These are phyloP conservation scores for Parnassius mnemosyne DNA, from an alignment of 2,888 invertebrate species.

Conservation along the genomic window DNA sequence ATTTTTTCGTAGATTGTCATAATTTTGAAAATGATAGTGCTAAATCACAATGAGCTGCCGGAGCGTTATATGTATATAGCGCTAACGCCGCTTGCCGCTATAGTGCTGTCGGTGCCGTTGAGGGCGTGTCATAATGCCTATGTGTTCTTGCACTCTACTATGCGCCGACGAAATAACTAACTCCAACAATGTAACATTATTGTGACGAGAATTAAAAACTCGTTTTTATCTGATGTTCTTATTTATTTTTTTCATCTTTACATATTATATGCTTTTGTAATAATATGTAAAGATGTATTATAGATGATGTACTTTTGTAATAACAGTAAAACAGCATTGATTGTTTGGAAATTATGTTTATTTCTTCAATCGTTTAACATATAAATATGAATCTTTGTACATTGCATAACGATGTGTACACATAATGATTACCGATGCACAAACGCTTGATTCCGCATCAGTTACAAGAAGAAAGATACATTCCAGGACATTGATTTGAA, in stretches of 20 bases:
- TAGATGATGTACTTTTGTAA: background rate
- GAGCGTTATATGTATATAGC: conserved; percentile 38
- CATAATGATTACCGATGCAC: conserved; percentile 51
- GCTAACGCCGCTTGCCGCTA: conserved; percentile 42
- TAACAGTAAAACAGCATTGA: conserved; percentile 29
- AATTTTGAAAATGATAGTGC: conserved; percentile 40
- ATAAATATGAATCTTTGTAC: conserved; percentile 80
- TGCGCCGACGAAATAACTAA: conserved; percentile 31
- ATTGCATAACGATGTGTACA: conserved; percentile 70
- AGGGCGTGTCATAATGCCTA: conserved; percentile 53
- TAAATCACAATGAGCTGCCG: conserved; percentile 50
- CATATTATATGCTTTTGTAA: too few relatives aligned
- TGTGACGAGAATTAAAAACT: conserved; percentile 12
- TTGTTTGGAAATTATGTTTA: conserved; percentile 74
- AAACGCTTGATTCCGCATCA: conserved; percentile 54
- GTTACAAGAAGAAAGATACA: conserved; percentile 29
- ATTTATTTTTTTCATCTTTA: background rate
- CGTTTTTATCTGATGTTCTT: conserved; percentile 4
- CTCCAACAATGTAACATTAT: background rate
- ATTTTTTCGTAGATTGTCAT: conserved; percentile 44
- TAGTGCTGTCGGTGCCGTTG: conserved; percentile 49
- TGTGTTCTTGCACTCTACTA: conserved; percentile 40
- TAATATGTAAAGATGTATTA: too few relatives aligned
- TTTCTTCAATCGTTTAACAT: conserved; percentile 77
- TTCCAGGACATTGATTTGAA: conserved; percentile 19